phyloP scores from a whole-genome alignment of 2,888 invertebrate genomes.

The Pheosia tremula region DNA sequence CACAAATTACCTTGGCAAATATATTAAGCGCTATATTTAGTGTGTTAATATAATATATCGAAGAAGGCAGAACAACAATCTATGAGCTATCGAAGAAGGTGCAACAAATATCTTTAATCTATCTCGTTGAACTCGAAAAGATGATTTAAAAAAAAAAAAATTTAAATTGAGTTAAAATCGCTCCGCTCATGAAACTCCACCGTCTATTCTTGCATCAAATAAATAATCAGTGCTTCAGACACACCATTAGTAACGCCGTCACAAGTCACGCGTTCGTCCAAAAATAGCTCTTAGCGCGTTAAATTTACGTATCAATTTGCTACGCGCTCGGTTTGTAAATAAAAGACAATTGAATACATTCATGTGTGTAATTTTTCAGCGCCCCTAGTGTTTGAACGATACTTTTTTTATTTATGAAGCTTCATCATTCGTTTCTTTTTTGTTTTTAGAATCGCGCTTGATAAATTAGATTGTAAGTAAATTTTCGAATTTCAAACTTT shows the following conservation, averaged over 20 bases:
- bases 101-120: too few relatives aligned
- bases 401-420: slow-evolving; percentile 36
- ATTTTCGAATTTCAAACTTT: background rate
- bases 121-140: too few relatives aligned
- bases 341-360: slow-evolving; percentile 47
- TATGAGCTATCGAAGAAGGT: too few relatives aligned
- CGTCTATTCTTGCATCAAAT: slow-evolving; percentile 28
- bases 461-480: slow-evolving; percentile 11
- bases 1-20: too few relatives aligned
- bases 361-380: slow-evolving; percentile 55
- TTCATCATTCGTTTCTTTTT: slow-evolving; percentile 23
- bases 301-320: slow-evolving; percentile 62
- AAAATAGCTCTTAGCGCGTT: slow-evolving; percentile 54
- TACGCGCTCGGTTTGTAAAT: slow-evolving; percentile 32
- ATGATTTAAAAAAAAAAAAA: too few relatives aligned
- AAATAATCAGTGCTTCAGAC: slow-evolving; percentile 43
- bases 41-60: too few relatives aligned
- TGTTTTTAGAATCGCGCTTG: slow-evolving; percentile 23
- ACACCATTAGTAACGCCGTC: slow-evolving; percentile 63
- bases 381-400: slow-evolving; percentile 27
- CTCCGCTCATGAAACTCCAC: background rate
- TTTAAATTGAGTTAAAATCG: background rate
- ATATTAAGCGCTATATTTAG: too few relatives aligned
- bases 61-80: too few relatives aligned
- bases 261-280: slow-evolving; percentile 36